phyloP scores from a whole-genome alignment of 2,797 vertebrate genomes.

The Hippopotamyrus pictus region DNA sequence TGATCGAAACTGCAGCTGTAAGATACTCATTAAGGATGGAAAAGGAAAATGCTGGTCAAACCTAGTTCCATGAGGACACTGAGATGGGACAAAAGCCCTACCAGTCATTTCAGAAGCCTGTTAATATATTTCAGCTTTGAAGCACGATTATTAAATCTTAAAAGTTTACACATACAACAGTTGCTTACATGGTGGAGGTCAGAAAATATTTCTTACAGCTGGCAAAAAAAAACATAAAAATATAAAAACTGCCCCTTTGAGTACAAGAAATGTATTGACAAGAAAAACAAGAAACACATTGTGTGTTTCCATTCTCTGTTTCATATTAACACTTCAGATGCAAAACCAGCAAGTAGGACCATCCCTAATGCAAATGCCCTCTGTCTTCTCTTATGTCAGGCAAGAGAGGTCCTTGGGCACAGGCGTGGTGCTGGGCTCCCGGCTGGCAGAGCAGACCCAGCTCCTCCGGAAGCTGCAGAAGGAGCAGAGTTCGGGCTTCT shows the following conservation, averaged over 20 bases:
- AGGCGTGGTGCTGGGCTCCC: constrained; percentile 53
- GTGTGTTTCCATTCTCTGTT: constrained; percentile 32
- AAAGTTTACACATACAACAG: constrained; percentile 34
- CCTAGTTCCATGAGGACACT: constrained; percentile 33
- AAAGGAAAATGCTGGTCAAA: constrained; percentile 31
- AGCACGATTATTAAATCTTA: constrained; percentile 40
- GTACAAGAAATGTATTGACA: constrained; percentile 25
- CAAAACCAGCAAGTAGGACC: constrained; percentile 18
- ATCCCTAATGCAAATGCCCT: constrained; percentile 39
- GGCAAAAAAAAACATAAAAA: constrained; percentile 27
- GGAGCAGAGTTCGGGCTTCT: constrained; percentile 59
- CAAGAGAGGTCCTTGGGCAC: constrained; percentile 60
- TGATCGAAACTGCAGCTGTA: constrained; percentile 38
- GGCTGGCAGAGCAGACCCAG: constrained; percentile 67
- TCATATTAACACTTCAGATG: constrained; percentile 40
- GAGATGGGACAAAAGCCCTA: constrained; percentile 30
- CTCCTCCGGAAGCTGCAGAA: constrained; percentile 70
- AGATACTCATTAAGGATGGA: constrained; percentile 32
- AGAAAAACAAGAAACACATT: constrained; percentile 1
- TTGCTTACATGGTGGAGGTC: constrained; percentile 24
- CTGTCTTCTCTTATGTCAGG: constrained; percentile 43
- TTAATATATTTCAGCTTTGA: constrained; percentile 56
- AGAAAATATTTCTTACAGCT: constrained; percentile 39
- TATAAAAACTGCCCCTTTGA: constrained; percentile 10
- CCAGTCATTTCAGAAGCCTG: constrained; percentile 41